Percentiles rank a stretch among this genome's conserved stretches.
Evolutionary conservation across 2,113 vertebrate genomes (phyloP).

Genomic region (Seriola aureovittata): DNA sequence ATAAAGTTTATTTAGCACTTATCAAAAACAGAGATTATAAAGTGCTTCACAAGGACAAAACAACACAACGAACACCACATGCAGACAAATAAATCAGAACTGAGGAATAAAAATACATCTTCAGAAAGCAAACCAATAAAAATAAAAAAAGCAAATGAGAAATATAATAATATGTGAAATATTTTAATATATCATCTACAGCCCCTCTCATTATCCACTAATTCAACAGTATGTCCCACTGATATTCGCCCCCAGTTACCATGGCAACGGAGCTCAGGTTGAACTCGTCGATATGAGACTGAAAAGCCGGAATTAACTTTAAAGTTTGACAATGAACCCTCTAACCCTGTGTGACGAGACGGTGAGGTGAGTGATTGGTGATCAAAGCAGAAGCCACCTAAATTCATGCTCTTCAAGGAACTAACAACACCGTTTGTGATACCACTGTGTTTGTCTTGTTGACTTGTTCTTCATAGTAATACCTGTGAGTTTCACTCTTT

Average conservation of each 20-base stretch:
- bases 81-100: too few species aligned
- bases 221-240: background rate
- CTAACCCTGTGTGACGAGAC: conserved; percentile 6
- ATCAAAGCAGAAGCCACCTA: background rate
- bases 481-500: background rate
- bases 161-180: too few species aligned
- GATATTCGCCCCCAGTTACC: background rate
- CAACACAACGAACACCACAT: too few species aligned
- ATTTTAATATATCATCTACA: background rate
- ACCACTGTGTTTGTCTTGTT: background rate
- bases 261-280: background rate
- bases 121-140: too few species aligned
- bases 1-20: too few species aligned
- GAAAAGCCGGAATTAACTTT: background rate
- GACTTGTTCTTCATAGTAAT: background rate
- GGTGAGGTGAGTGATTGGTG: background rate
- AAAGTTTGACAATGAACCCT: conserved; percentile 5
- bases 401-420: background rate
- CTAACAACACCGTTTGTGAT: background rate
- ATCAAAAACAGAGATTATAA: too few species aligned
- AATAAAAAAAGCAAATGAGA: too few species aligned
- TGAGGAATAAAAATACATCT: too few species aligned
- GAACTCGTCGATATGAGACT: background rate
- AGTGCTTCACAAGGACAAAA: too few species aligned
- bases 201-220: background rate